Evolutionary conservation across 1,140 invertebrate species (phyloP).

Genomic region (Pseudomyrmex dendroicus): DNA sequence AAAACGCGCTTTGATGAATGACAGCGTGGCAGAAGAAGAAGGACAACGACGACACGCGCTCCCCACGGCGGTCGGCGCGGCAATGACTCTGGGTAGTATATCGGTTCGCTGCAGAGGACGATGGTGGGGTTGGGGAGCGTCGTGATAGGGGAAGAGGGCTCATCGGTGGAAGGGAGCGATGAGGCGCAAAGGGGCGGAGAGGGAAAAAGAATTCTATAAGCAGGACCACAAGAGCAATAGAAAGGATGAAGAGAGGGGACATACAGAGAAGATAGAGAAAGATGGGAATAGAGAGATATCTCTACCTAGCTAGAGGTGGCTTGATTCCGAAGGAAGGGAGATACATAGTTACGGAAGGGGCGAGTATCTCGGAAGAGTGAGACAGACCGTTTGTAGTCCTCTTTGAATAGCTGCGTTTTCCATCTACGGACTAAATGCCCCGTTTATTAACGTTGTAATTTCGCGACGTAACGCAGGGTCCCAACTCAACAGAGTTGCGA

Average conservation of each 20-base stretch:
- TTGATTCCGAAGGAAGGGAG: constrained; percentile 12
- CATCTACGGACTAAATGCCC: constrained; percentile 51
- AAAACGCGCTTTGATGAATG: constrained; percentile 24
- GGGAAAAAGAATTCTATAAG: constrained; percentile 38
- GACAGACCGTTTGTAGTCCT: constrained; percentile 38
- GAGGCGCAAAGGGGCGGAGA: background rate
- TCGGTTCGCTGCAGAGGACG: constrained; percentile 54
- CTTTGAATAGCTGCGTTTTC: constrained; percentile 54
- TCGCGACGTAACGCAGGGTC: constrained; percentile 33
- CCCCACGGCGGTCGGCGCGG: constrained; percentile 78
- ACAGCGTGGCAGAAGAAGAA: constrained; percentile 56
- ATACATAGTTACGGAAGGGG: constrained; percentile 31
- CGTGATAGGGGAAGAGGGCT: constrained; percentile 57
- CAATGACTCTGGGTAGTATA: constrained; percentile 76
- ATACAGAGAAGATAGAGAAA: constrained; percentile 34
- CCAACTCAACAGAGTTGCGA: background rate
- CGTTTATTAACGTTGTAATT: constrained; percentile 61
- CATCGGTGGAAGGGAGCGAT: constrained; percentile 40
- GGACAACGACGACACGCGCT: constrained; percentile 68
- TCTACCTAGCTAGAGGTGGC: constrained; percentile 29
- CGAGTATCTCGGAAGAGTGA: constrained; percentile 51
- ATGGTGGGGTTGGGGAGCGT: constrained; percentile 65
- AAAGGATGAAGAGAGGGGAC: constrained; percentile 23
- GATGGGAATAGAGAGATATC: constrained; percentile 29
- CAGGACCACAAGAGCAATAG: constrained; percentile 9